These are phyloP conservation scores for Aleiodes leptofemur DNA, from an alignment of 2,888 invertebrate species.

Conservation along the genomic window DNA sequence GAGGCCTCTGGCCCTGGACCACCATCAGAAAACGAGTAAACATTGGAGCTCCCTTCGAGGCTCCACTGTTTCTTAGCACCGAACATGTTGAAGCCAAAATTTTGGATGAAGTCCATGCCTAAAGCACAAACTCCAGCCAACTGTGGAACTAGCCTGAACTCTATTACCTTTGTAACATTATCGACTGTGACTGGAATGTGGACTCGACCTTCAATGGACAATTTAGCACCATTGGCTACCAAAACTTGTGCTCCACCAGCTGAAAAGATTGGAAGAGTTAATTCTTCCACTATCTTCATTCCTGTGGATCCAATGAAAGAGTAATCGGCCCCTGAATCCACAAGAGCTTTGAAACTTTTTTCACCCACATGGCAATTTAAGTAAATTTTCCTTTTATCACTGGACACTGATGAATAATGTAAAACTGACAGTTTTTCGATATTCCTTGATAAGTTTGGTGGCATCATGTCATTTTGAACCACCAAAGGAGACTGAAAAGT, in stretches of 20 bases:
- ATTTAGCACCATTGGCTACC: neutral
- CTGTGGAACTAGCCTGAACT: neutral
- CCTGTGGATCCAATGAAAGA: neutral
- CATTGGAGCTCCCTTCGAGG: no score
- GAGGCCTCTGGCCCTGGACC: neutral
- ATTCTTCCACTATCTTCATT: neutral
- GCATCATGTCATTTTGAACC: neutral
- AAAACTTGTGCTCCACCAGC: neutral
- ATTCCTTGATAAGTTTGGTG: neutral
- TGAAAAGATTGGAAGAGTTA: neutral
- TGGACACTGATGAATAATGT: neutral
- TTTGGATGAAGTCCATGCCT: neutral
- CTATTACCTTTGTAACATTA: neutral
- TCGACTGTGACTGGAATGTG: neutral
- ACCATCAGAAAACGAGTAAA: no score
- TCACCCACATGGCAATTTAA: neutral
- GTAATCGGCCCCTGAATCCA: neutral
- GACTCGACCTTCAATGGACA: neutral
- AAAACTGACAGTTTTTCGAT: neutral
- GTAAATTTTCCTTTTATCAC: neutral
- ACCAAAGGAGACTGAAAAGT: neutral
- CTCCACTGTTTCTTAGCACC: no score
- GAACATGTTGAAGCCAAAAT: no score
- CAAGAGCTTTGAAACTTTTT: neutral
- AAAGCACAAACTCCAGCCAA: neutral